These are phyloP conservation scores for Cirrhinus mrigala DNA, from an alignment of 2,797 vertebrate species.

Conservation along the genomic window DNA sequence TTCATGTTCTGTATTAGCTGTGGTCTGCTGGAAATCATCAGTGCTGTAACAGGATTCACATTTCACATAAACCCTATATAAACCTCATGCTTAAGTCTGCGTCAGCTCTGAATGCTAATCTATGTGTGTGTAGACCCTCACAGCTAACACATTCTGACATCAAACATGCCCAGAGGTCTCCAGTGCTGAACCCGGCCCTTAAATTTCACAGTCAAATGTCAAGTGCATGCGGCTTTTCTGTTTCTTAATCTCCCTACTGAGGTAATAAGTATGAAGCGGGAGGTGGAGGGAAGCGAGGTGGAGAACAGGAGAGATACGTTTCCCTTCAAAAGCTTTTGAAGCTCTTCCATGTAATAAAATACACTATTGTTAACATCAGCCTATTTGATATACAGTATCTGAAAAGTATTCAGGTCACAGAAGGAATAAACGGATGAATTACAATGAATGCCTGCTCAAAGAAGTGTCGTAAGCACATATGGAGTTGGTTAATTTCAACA, in stretches of 20 bases:
- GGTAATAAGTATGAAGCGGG: too few species aligned
- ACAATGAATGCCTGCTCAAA: not conserved
- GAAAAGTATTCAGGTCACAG: slow-evolving; percentile 17
- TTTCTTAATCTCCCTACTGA: slow-evolving; percentile 17
- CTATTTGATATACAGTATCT: slow-evolving; percentile 1
- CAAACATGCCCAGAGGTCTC: slow-evolving; percentile 30
- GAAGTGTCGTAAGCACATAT: not conserved
- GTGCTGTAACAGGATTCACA: not conserved
- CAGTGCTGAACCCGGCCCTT: not conserved
- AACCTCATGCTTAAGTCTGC: not conserved
- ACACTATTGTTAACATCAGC: not conserved
- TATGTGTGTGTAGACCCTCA: slow-evolving; percentile 9
- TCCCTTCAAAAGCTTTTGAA: not conserved
- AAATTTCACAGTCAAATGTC: slow-evolving; percentile 29
- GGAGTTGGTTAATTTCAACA: not conserved
- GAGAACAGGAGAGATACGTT: not conserved
- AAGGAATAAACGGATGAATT: not conserved
- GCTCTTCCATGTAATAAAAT: slow-evolving; percentile 16
- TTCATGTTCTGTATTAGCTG: not conserved
- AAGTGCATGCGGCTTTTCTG: slow-evolving; percentile 23
- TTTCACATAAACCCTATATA: not conserved
- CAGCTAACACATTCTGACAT: slow-evolving; percentile 17
- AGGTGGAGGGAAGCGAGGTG: not conserved
- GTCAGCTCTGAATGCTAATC: slow-evolving; percentile 11
- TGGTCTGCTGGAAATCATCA: not conserved